Base-by-base conservation (phyloP, 1,140 invertebrate genomes). In the Marisa cornuarietis region DNA sequence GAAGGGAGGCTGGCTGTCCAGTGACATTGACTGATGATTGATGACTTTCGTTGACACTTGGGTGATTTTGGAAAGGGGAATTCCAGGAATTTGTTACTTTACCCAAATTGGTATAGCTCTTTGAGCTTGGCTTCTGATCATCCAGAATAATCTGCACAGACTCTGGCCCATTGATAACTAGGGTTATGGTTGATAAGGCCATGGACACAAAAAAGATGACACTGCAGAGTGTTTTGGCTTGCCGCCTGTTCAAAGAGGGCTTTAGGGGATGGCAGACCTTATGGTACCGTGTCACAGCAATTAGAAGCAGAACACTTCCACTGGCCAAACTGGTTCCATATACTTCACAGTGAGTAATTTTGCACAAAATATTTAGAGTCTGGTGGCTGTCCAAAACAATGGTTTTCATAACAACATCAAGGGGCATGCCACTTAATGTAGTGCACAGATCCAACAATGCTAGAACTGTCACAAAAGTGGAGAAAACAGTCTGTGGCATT, bases 321-420 rank as follows among this genome's bases (percentile, higher is more conserved):
- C 77, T 79, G 54, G 77, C 69, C 68, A 79, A 24, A 26, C 77
- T 79, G 77, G 68, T 71, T 22, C 51, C 42, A 68, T 79, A 79
- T 16, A 71, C 69, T 61, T 79, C 68, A 10, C 52, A 62, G 42
- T 79, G 71, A 2, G 68, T 52, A 14, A 71, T n/a, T 20, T 58
- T 58, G 52, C 31, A 65, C 51, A 78, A 51, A 75, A 62, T 62
- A 51, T 16, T 58, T 16, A 75, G 51, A 22, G 51, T 24, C 54
- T 58, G 54, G 11, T 58, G 54, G 54, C 3, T 58, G 24, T 54
- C 76, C 3, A 42, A 6, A 66, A 72, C 22, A 20, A 68, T 51
- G 42, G 63, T 65, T 71, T 82, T 82, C 24, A 80, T 75, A 26
- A 82, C 79, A 69, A 75, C 71, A 73, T 82, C 81, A 18, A 82